Conservation (phyloP, 2,797 vertebrate genomes). For the Macropus fuliginosus region DNA sequence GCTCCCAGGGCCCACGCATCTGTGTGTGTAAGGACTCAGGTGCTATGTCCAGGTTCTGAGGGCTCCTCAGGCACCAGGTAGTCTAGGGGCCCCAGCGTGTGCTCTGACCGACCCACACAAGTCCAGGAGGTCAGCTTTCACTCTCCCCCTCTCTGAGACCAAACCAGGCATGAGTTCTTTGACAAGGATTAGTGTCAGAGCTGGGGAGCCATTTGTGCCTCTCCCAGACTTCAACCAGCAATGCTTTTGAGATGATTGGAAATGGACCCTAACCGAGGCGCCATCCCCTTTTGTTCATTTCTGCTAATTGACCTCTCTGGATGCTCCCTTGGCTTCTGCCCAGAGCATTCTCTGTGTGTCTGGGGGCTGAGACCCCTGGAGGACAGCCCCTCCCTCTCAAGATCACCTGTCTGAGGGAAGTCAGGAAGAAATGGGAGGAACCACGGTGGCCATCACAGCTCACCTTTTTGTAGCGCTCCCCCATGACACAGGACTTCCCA, state of each 20-base stretch:
- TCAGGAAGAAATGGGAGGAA: neutral
- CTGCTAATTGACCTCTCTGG: neutral
- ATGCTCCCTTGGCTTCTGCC: neutral
- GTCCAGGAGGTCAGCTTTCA: neutral
- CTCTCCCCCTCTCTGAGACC: neutral
- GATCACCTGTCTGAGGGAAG: neutral
- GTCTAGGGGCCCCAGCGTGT: neutral
- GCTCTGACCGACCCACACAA: neutral
- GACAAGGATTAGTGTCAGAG: neutral
- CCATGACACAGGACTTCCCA: neutral
- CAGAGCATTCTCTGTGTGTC: neutral
- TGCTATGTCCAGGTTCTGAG: constrained; percentile 78
- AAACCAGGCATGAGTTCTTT: neutral
- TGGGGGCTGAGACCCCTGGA: neutral
- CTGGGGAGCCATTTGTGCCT: neutral
- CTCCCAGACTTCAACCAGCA: neutral
- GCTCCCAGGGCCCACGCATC: constrained; percentile 56
- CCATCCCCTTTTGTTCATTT: no score
- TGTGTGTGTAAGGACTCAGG: constrained; percentile 81
- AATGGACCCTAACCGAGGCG: neutral
- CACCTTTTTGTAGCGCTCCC: neutral
- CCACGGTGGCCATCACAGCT: neutral
- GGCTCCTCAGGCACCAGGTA: constrained; percentile 67
- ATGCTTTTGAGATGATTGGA: neutral
- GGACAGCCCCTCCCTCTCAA: neutral